These are phyloP conservation scores for Coregonus suidteri DNA, from an alignment of 2,797 vertebrate species.

Conservation along the genomic window DNA sequence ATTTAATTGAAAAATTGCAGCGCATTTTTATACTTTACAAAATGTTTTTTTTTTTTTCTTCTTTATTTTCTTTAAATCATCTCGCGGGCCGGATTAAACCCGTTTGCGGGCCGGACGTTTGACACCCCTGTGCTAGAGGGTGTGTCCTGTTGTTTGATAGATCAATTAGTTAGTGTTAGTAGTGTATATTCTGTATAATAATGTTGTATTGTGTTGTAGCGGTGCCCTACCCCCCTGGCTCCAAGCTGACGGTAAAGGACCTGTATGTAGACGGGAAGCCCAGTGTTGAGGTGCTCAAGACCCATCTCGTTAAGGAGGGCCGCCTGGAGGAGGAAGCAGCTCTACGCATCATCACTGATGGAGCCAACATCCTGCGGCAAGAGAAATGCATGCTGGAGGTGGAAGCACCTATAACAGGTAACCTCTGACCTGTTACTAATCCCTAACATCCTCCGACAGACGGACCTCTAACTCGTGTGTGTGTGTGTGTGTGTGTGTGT, in stretches of 20 bases:
- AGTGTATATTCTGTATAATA: neutral
- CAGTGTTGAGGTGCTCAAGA: slow-evolving; percentile 88
- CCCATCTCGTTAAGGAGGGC: slow-evolving; percentile 94
- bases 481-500: slow-evolving; percentile 36
- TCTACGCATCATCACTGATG: slow-evolving; percentile 93
- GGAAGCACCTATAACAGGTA: slow-evolving; percentile 95
- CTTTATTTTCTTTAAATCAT: no score
- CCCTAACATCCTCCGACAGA: slow-evolving; percentile 2
- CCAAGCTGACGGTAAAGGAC: slow-evolving; percentile 87
- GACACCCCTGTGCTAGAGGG: neutral
- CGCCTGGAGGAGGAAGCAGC: slow-evolving; percentile 92
- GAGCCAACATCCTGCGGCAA: slow-evolving; percentile 87
- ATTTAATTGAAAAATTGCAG: no score
- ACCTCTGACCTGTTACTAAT: neutral
- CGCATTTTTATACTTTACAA: no score
- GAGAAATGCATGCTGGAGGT: slow-evolving; percentile 98
- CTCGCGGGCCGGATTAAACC: no score
- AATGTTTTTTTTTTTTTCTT: no score
- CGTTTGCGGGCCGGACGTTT: no score
- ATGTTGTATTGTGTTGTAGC: slow-evolving; percentile 67
- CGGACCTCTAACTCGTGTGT: neutral
- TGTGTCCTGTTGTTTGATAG: neutral
- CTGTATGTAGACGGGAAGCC: slow-evolving; percentile 92
- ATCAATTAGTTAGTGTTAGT: neutral
- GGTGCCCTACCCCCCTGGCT: slow-evolving; percentile 93